phyloP scores from a whole-genome alignment of 2,797 vertebrate genomes.

The Sphaeramia orbicularis region DNA sequence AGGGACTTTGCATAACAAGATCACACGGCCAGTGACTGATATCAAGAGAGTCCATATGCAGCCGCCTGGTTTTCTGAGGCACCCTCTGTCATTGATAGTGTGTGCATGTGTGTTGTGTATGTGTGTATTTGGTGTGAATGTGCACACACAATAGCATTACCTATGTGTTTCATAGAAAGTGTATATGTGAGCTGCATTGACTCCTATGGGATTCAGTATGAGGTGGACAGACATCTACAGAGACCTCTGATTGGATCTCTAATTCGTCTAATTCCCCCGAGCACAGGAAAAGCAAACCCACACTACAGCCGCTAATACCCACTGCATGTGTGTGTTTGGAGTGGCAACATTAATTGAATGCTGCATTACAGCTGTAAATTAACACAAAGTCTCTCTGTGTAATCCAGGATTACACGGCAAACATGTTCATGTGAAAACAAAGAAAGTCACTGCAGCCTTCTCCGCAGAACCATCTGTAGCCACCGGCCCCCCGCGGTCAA shows the following conservation, averaged over 20 bases:
- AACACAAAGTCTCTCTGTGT: conserved; percentile 89
- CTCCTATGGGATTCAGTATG: conserved; percentile 92
- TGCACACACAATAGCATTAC: conserved; percentile 83
- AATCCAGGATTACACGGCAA: conserved; percentile 94
- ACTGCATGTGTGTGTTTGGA: conserved; percentile 68
- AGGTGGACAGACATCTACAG: conserved; percentile 93
- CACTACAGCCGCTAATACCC: conserved; percentile 83
- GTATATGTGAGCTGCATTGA: conserved; percentile 84
- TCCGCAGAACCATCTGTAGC: conserved; percentile 84
- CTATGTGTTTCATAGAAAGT: conserved; percentile 65
- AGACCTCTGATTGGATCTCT: conserved; percentile 93
- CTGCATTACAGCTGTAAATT: conserved; percentile 88
- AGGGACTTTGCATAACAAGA: conserved; percentile 99
- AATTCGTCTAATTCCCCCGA: conserved; percentile 85
- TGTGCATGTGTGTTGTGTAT: conserved; percentile 88
- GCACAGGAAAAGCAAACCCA: conserved; percentile 83
- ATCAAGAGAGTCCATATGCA: conserved; percentile 99
- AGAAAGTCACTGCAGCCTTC: conserved; percentile 83
- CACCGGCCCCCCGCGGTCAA: conserved; percentile 63
- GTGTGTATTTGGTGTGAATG: conserved; percentile 87
- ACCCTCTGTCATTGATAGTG: conserved; percentile 92
- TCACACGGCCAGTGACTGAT: conserved; percentile 99
- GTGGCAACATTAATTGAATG: conserved; percentile 82
- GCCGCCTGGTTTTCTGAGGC: conserved; percentile 96
- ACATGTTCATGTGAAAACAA: conserved; percentile 90